A percentile compares a stretch with the other conserved stretches of the same genome.
These are phyloP conservation scores for Noctua fimbriata DNA, from an alignment of 2,888 invertebrate genomes.

Conservation along the genomic window DNA sequence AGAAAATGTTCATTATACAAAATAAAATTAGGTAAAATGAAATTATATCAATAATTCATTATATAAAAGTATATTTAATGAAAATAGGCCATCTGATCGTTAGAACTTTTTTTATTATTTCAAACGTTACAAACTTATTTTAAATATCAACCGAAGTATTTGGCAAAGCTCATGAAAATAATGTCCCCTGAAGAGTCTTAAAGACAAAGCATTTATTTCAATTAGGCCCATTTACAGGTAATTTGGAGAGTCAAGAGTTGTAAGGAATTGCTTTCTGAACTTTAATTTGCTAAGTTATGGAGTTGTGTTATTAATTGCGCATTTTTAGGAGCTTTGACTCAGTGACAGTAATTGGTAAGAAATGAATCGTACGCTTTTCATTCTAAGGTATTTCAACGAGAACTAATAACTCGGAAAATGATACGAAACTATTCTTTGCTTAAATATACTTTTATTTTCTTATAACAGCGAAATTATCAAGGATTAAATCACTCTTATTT, in stretches of 20 bases:
- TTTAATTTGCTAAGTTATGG: conserved; percentile 23
- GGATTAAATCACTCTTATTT: neutral
- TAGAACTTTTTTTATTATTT: no score
- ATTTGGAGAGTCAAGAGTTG: conserved; percentile 20
- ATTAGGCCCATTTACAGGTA: conserved; percentile 25
- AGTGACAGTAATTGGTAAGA: neutral
- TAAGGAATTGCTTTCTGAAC: conserved; percentile 12
- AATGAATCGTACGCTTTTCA: neutral
- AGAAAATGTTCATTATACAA: no score
- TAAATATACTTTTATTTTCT: neutral
- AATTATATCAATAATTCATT: no score
- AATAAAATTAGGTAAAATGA: no score
- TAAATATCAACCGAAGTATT: conserved; percentile 1
- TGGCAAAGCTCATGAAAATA: conserved; percentile 5
- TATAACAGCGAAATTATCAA: neutral
- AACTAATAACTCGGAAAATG: neutral
- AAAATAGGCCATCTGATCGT: no score
- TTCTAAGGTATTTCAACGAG: neutral
- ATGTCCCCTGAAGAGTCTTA: conserved; percentile 2
- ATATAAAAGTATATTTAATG: no score
- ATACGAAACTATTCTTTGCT: neutral
- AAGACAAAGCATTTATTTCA: conserved; percentile 28
- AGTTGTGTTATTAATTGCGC: neutral
- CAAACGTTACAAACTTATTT: no score
- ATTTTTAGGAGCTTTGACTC: neutral